These are phyloP conservation scores for Ptyas mucosa DNA, from an alignment of 2,113 vertebrate genomes.

Conservation along the genomic window DNA sequence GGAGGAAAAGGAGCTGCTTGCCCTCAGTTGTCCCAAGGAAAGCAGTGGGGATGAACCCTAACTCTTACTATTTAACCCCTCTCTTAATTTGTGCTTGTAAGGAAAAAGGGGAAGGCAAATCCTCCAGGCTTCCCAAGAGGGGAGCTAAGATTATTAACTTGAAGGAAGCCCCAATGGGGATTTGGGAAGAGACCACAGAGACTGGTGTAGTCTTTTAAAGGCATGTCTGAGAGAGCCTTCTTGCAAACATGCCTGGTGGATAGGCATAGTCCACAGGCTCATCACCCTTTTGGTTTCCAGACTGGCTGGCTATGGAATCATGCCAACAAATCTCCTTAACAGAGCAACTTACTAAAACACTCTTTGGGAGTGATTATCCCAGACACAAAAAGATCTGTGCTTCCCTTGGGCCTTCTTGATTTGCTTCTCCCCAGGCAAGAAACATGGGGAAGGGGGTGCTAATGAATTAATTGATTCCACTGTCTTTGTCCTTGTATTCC, in stretches of 20 bases:
- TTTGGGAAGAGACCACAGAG: neutral
- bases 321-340: neutral
- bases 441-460: neutral
- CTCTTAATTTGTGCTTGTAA: neutral
- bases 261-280: neutral
- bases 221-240: neutral
- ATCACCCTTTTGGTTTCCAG: neutral
- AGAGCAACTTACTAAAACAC: neutral
- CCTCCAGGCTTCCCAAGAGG: conserved; percentile 15
- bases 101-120: neutral
- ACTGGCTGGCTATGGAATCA: neutral
- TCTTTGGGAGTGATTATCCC: neutral
- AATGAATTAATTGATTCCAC: conserved; percentile 13
- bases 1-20: neutral
- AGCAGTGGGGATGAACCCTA: neutral
- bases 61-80: neutral
- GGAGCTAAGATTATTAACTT: conserved; percentile 52
- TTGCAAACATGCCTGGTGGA: neutral
- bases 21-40: neutral
- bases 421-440: conserved; percentile 5
- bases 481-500: neutral
- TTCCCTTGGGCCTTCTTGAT: conserved; percentile 5
- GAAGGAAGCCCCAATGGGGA: neutral
- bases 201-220: neutral
- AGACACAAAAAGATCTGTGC: neutral